phyloP scores from a whole-genome alignment of 2,113 vertebrate species.

The Tupaia tana region DNA sequence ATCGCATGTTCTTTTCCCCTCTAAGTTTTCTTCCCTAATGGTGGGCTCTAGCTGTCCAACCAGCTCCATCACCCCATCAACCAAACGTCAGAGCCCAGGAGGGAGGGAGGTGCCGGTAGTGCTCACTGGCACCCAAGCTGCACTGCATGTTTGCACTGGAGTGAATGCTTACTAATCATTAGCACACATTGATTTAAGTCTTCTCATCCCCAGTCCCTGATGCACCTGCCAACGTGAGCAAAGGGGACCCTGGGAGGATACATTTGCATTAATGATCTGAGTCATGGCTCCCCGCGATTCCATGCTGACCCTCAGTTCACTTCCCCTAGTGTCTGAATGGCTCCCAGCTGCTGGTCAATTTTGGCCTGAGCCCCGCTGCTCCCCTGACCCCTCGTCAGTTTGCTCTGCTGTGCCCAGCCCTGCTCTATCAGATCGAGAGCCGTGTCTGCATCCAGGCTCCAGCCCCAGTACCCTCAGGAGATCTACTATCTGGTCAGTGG shows the following conservation, averaged over 20 bases:
- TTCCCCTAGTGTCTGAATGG: conserved; percentile 89
- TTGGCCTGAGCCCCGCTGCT: conserved; percentile 86
- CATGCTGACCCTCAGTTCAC: neutral
- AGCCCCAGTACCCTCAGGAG: conserved; percentile 22
- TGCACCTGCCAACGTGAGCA: neutral
- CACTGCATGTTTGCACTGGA: neutral
- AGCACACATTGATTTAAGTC: neutral
- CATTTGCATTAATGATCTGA: neutral
- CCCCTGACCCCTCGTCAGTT: conserved; percentile 90
- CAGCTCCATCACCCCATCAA: conserved; percentile 14
- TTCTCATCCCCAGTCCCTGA: neutral
- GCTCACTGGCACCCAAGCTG: neutral
- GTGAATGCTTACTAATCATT: neutral
- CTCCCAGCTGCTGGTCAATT: conserved; percentile 90
- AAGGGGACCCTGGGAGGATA: neutral
- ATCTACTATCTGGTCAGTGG: conserved; percentile 76
- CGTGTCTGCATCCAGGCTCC: conserved; percentile 88
- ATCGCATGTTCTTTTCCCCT: neutral
- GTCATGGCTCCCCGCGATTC: neutral
- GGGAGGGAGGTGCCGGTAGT: neutral
- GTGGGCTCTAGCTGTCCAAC: neutral
- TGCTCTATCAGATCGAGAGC: conserved; percentile 93
- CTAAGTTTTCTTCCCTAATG: neutral
- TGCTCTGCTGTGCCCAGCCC: conserved; percentile 90
- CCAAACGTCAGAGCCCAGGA: neutral